Percentiles rank a stretch among this genome's conserved stretches.
These are phyloP conservation scores for Colossoma macropomum DNA, from an alignment of 2,113 vertebrate genomes.

Conservation along the genomic window DNA sequence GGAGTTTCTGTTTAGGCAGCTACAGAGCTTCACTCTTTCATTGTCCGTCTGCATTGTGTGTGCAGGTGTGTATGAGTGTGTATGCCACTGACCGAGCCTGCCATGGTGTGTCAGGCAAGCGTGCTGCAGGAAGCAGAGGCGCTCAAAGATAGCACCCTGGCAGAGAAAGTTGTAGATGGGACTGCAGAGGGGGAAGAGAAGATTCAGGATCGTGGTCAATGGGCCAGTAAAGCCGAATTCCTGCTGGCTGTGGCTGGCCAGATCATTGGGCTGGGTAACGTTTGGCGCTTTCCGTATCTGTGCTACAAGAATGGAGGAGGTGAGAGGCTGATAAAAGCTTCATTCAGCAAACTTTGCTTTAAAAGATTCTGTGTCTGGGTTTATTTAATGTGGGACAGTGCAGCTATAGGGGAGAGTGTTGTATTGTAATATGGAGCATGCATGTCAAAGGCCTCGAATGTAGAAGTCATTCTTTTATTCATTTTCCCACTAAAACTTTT, in stretches of 20 bases:
- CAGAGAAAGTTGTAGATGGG: slow-evolving; percentile 16
- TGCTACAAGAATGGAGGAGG: slow-evolving; percentile 81
- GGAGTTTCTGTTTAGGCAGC: neutral
- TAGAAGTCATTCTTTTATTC: too few species aligned
- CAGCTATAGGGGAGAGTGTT: too few species aligned
- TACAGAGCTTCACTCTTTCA: accelerated
- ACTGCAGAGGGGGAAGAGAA: slow-evolving; percentile 29
- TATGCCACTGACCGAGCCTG: slow-evolving; percentile 39
- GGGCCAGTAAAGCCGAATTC: slow-evolving; percentile 75
- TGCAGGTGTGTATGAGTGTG: slow-evolving; percentile 34
- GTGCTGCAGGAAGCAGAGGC: slow-evolving; percentile 27
- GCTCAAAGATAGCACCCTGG: slow-evolving; percentile 39
- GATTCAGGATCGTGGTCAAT: slow-evolving; percentile 70
- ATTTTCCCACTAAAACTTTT: too few species aligned
- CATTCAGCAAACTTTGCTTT: neutral
- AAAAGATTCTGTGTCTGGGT: too few species aligned
- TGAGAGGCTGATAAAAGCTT: slow-evolving; percentile 41
- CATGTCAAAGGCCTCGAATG: too few species aligned
- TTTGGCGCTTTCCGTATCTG: slow-evolving; percentile 78
- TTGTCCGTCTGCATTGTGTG: neutral
- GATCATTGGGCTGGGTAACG: slow-evolving; percentile 77
- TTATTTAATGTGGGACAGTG: too few species aligned
- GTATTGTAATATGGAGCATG: too few species aligned
- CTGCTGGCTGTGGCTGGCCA: slow-evolving; percentile 77
- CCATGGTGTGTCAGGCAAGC: slow-evolving; percentile 52